Evolutionary conservation across 1,140 invertebrate species (phyloP).

Genomic region (Hestina assimilis): DNA sequence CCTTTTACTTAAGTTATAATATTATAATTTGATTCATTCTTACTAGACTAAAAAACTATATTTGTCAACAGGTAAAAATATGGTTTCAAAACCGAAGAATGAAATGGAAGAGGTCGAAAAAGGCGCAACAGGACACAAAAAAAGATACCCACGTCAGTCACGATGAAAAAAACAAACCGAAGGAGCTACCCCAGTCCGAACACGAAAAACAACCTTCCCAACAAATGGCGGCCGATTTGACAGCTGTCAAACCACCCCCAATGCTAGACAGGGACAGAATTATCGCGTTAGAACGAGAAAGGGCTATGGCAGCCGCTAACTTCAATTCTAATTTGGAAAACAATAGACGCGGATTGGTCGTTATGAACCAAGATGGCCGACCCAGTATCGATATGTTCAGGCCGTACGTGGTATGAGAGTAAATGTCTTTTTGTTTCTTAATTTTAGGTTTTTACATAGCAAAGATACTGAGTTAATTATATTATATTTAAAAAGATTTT

Average conservation of each 20-base stretch:
- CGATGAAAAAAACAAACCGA: conserved; percentile 61
- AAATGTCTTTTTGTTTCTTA: conserved; percentile 51
- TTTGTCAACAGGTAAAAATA: conserved; percentile 90
- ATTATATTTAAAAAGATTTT: too few species aligned
- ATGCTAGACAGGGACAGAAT: conserved; percentile 75
- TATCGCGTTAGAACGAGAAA: conserved; percentile 69
- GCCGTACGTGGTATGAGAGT: conserved; percentile 77
- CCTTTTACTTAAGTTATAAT: too few species aligned
- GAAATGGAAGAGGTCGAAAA: conserved; percentile 98
- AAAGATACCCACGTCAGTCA: conserved; percentile 53
- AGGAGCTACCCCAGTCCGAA: conserved; percentile 45
- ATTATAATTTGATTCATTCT: too few species aligned
- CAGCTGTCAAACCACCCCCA: conserved; percentile 65
- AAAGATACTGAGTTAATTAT: conserved; percentile 16
- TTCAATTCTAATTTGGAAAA: conserved; percentile 76
- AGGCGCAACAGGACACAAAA: conserved; percentile 90
- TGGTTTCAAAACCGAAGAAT: conserved; percentile 97
- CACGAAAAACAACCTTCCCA: conserved; percentile 50
- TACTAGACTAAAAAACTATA: conserved; percentile 3
- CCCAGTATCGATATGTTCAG: conserved; percentile 75
- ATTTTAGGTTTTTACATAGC: conserved; percentile 5
- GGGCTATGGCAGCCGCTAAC: conserved; percentile 68
- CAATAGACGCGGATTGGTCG: conserved; percentile 65
- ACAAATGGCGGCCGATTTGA: conserved; percentile 65
- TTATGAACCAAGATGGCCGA: conserved; percentile 72